Evolutionary conservation across 2,888 invertebrate species (phyloP).

Genomic region (Strigamia crassipes): DNA sequence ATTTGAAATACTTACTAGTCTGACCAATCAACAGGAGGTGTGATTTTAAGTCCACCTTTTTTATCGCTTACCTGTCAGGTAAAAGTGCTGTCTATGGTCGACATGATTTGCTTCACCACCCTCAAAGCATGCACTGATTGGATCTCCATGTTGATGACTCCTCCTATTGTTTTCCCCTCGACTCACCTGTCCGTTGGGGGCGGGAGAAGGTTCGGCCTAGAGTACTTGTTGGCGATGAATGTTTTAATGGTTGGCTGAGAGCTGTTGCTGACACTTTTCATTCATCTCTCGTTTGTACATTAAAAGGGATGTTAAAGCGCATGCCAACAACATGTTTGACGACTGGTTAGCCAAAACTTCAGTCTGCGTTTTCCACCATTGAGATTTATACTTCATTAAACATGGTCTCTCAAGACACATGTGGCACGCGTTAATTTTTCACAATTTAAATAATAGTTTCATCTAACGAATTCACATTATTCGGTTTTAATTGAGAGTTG

Average conservation of each 20-base stretch:
- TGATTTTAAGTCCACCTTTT: background rate
- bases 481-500: background rate
- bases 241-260: slow-evolving; percentile 36
- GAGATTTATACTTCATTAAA: slow-evolving; percentile 38
- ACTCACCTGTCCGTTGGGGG: slow-evolving; percentile 27
- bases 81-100: background rate
- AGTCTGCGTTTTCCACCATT: slow-evolving; percentile 35
- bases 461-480: background rate
- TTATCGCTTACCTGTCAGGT: slow-evolving; percentile 15
- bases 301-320: slow-evolving; percentile 40
- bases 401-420: slow-evolving; percentile 7
- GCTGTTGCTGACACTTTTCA: slow-evolving; percentile 40
- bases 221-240: slow-evolving; percentile 37
- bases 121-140: background rate
- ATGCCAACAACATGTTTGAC: slow-evolving; percentile 42
- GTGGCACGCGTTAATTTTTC: slow-evolving; percentile 14
- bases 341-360: slow-evolving; percentile 42
- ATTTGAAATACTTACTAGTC: background rate
- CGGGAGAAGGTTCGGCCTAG: background rate
- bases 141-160: slow-evolving; percentile 15
- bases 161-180: slow-evolving; percentile 20
- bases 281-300: slow-evolving; percentile 40
- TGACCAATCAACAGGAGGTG: slow-evolving; percentile 4
- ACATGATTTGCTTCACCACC: background rate
- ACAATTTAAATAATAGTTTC: slow-evolving; percentile 18